Conservation (phyloP, 1,140 invertebrate genomes). For the Cardiocondyla obscurior region DNA sequence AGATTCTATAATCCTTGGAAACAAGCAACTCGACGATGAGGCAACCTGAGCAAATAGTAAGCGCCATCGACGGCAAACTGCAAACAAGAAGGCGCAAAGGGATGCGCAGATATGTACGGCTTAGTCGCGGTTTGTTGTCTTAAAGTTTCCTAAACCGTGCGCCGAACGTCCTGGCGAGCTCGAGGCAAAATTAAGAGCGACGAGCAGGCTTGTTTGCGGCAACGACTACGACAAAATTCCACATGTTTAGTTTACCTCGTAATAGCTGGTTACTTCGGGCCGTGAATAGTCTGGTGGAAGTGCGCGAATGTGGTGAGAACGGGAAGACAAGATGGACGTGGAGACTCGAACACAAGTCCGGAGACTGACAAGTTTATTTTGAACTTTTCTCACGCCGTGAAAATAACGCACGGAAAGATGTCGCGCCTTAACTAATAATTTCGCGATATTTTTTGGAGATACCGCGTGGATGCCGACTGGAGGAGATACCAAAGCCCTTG, state of each 20-base stretch:
- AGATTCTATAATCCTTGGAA: neutral
- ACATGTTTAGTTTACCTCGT: slow-evolving; percentile 22
- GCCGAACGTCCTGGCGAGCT: neutral
- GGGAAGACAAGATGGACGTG: neutral
- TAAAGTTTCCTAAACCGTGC: neutral
- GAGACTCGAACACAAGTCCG: neutral
- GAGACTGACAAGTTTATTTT: neutral
- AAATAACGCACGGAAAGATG: neutral
- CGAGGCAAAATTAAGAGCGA: slow-evolving; percentile 18
- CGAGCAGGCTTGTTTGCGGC: neutral
- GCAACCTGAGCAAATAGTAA: neutral
- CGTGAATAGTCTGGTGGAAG: neutral
- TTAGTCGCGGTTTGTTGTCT: slow-evolving; percentile 20
- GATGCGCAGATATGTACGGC: neutral
- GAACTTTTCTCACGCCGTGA: neutral
- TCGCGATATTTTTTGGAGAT: neutral
- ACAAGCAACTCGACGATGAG: neutral
- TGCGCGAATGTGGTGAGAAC: neutral
- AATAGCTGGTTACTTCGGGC: slow-evolving; percentile 5
- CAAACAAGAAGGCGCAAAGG: neutral
- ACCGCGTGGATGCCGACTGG: neutral
- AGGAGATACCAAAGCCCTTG: neutral
- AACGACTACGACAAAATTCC: neutral
- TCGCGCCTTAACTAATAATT: neutral
- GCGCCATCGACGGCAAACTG: neutral